Conservation (phyloP, 1,140 invertebrate genomes). For the Drosophila arawakana region DNA sequence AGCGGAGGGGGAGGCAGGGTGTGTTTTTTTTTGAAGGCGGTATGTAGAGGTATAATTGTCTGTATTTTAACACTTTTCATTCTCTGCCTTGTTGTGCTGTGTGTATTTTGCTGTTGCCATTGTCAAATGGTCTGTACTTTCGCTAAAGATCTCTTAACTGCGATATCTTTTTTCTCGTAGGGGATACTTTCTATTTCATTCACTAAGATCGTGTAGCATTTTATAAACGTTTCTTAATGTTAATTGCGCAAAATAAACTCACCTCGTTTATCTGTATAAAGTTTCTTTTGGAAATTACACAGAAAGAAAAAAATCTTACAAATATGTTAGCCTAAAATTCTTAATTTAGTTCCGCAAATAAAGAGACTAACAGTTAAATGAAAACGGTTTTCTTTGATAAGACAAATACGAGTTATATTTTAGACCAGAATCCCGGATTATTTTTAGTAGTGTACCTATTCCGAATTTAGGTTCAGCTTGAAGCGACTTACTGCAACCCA, state of each 20-base stretch:
- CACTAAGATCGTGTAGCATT: conserved; percentile 58
- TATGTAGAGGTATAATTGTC: conserved; percentile 24
- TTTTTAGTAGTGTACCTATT: not conserved
- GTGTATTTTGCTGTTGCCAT: conserved; percentile 9
- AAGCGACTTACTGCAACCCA: conserved; percentile 46
- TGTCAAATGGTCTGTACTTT: conserved; percentile 60
- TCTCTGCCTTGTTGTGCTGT: conserved; percentile 11
- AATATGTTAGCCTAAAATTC: too few species aligned
- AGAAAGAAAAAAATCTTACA: too few species aligned
- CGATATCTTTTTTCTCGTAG: conserved; percentile 48
- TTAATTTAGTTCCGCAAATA: too few species aligned
- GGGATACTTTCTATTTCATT: conserved; percentile 78
- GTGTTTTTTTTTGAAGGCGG: conserved; percentile 7
- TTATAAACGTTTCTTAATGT: conserved; percentile 41
- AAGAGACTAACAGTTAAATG: too few species aligned
- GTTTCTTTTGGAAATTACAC: too few species aligned
- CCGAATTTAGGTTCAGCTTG: not conserved
- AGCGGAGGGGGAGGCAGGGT: not conserved
- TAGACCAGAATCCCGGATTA: too few species aligned
- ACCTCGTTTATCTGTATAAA: conserved; percentile 5
- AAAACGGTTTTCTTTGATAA: too few species aligned
- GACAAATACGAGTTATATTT: too few species aligned
- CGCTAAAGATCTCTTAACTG: conserved; percentile 55
- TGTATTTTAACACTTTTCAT: conserved; percentile 27
- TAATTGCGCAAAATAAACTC: conserved; percentile 31